phyloP scores from a whole-genome alignment of 2,797 vertebrate genomes.

The Ibycter americanus region DNA sequence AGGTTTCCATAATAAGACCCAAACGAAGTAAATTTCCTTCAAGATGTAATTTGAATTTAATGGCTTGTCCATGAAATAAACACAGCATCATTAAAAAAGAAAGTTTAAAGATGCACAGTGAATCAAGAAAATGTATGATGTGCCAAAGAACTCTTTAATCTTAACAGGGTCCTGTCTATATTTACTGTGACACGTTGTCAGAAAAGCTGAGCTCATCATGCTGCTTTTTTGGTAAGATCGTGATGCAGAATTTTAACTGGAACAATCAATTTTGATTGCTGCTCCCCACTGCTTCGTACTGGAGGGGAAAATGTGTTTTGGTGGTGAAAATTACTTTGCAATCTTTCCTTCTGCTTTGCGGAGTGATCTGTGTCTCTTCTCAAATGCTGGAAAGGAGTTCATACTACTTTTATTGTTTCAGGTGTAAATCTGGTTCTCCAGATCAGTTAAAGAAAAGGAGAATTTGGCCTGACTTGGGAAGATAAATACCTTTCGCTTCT shows the following conservation, averaged over 20 bases:
- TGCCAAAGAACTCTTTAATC: background rate
- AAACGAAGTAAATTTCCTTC: constrained; percentile 30
- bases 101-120: constrained; percentile 27
- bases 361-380: background rate
- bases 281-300: constrained; percentile 5
- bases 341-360: background rate
- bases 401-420: background rate
- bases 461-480: background rate
- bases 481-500: background rate
- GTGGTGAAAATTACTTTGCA: background rate
- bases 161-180: background rate
- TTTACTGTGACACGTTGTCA: background rate
- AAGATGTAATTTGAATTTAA: constrained; percentile 67
- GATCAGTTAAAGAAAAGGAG: constrained; percentile 14
- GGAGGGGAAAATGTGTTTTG: constrained; percentile 3
- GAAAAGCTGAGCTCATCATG: constrained; percentile 20
- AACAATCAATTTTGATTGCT: constrained; percentile 44
- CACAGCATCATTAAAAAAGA: constrained; percentile 45
- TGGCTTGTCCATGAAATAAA: constrained; percentile 62
- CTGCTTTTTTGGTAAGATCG: background rate
- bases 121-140: constrained; percentile 58
- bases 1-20: background rate
- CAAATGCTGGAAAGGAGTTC: background rate
- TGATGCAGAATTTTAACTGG: constrained; percentile 21
- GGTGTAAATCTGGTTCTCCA: background rate